Conservation (phyloP, 1,140 invertebrate species). For the Trichomalopsis sarcophagae region DNA sequence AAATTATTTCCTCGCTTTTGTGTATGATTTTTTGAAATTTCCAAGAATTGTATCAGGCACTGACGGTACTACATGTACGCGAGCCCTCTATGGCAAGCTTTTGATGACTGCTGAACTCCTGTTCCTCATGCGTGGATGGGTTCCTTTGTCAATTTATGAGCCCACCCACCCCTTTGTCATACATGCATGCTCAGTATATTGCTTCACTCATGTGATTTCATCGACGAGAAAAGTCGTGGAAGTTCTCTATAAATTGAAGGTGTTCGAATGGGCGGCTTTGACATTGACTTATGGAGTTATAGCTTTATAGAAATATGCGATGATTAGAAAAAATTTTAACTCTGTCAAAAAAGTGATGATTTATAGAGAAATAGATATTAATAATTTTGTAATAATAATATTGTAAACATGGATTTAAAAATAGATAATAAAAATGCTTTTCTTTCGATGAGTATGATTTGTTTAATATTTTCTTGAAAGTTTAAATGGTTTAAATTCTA, state of each 20-base stretch:
- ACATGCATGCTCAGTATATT: not conserved
- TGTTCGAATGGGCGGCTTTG: not conserved
- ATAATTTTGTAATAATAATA: too few species aligned
- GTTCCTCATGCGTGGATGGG: conserved; percentile 65
- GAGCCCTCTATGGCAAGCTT: conserved; percentile 56
- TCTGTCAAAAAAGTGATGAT: too few species aligned
- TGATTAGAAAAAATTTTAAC: too few species aligned
- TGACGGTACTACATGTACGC: conserved; percentile 30
- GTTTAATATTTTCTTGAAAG: too few species aligned
- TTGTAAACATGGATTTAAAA: too few species aligned
- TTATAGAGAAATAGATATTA: too few species aligned
- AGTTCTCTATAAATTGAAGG: not conserved
- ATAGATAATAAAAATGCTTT: too few species aligned
- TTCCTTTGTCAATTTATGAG: conserved; percentile 53
- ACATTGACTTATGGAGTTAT: not conserved
- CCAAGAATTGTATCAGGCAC: conserved; percentile 52
- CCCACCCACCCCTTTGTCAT: not conserved
- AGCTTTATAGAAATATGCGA: too few species aligned
- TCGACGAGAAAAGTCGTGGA: not conserved
- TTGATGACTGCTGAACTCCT: conserved; percentile 64
- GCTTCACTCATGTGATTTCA: not conserved
- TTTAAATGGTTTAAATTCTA: too few species aligned
- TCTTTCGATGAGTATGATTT: too few species aligned
- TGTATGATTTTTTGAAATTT: conserved; percentile 27
- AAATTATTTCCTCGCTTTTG: conserved; percentile 35